Conservation (phyloP, 2,113 vertebrate species). For the Alethe castanea region DNA sequence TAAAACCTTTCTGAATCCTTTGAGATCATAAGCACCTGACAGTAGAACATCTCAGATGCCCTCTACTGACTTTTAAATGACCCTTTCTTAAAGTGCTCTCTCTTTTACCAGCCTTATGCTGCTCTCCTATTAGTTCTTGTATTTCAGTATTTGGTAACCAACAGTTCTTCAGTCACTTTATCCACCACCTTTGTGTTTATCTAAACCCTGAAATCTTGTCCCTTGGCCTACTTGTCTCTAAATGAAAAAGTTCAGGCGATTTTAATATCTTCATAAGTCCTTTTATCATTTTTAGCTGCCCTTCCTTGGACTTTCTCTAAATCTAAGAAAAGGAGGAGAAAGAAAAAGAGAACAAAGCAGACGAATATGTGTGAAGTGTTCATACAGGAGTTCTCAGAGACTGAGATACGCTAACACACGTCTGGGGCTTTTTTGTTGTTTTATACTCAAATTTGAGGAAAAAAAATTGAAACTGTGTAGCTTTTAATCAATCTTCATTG, state of each 20-base stretch:
- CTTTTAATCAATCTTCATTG: neutral
- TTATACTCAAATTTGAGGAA: neutral
- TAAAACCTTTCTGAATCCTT: neutral
- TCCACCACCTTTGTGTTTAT: neutral
- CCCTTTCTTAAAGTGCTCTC: neutral
- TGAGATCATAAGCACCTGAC: neutral
- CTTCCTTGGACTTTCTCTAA: neutral
- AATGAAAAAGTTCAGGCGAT: neutral
- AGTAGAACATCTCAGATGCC: neutral
- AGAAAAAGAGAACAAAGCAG: neutral
- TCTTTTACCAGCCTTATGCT: neutral
- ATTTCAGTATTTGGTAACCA: neutral
- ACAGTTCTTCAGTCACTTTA: neutral
- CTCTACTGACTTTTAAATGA: neutral
- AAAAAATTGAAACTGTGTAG: neutral
- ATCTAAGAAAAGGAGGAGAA: neutral
- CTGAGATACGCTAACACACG: neutral
- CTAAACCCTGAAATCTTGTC: neutral
- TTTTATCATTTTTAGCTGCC: neutral
- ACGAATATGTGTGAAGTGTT: neutral
- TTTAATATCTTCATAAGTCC: neutral
- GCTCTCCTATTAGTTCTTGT: neutral
- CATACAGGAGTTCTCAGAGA: neutral
- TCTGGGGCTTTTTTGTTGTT: fast-evolving
- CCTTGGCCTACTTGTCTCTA: neutral